phyloP scores from a whole-genome alignment of 2,113 vertebrate genomes.

The Poeciliopsis occidentalis region DNA sequence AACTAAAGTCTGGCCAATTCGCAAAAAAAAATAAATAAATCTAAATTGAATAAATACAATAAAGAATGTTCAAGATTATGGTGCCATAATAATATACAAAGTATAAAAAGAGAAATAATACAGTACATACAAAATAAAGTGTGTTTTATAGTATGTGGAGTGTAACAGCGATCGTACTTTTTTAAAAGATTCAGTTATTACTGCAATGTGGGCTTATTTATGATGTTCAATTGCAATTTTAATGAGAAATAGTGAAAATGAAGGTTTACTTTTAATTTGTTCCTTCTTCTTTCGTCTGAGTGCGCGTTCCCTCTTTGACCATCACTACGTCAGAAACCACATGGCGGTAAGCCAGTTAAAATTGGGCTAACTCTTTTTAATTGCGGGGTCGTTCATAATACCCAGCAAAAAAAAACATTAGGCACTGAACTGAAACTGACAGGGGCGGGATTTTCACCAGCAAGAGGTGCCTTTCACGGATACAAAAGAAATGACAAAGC shows the following conservation, averaged over 20 bases:
- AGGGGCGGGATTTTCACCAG: constrained; percentile 58
- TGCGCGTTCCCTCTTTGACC: not conserved
- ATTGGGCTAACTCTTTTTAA: constrained; percentile 74
- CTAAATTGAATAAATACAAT: not conserved
- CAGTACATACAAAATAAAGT: not conserved
- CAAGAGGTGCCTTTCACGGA: constrained; percentile 51
- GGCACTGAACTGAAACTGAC: constrained; percentile 63
- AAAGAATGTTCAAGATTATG: not conserved
- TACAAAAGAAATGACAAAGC: constrained; percentile 32
- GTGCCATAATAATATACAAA: not conserved
- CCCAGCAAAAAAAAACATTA: constrained; percentile 63
- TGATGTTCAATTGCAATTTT: not conserved
- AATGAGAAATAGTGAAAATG: not conserved
- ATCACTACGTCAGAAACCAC: constrained; percentile 35
- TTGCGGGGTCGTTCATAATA: constrained; percentile 65
- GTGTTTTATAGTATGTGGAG: not conserved
- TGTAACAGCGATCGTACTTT: not conserved
- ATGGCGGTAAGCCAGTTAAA: constrained; percentile 71
- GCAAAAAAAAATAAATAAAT: not conserved
- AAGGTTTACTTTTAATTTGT: not conserved
- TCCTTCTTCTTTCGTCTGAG: not conserved
- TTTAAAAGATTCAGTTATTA: not conserved
- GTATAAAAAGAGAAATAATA: no score
- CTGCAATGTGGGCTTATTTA: not conserved
- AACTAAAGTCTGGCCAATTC: not conserved